Conservation (phyloP, 2,113 vertebrate species). For the Solea solea region DNA sequence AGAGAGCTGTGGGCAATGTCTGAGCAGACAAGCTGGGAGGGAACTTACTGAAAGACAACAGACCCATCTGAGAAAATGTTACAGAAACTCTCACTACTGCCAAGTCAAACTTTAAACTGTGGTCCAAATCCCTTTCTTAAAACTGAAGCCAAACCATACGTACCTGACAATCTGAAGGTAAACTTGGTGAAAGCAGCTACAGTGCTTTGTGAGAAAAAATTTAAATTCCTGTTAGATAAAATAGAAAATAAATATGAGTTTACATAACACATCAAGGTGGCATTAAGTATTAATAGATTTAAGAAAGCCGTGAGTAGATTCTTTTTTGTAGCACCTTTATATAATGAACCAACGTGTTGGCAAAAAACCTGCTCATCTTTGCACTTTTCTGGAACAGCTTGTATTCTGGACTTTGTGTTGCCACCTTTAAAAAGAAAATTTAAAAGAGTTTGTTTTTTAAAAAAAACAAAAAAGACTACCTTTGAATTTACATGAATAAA, state of each 20-base stretch:
- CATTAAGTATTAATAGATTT: background rate
- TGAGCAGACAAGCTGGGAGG: slow-evolving; percentile 86
- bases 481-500: slow-evolving; percentile 9
- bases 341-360: slow-evolving; percentile 94
- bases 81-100: background rate
- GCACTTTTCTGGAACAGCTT: slow-evolving; percentile 92
- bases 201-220: slow-evolving; percentile 84
- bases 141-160: background rate
- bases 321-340: slow-evolving; percentile 87
- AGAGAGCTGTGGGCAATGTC: slow-evolving; percentile 73
- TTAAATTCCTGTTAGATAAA: slow-evolving; percentile 87
- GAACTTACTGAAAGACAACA: slow-evolving; percentile 83
- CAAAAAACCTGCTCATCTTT: slow-evolving; percentile 95
- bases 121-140: background rate
- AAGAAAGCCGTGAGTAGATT: background rate
- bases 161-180: slow-evolving; percentile 93
- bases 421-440: slow-evolving; percentile 77
- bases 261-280: background rate
- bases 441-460: slow-evolving; percentile 23
- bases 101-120: background rate
- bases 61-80: background rate
- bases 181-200: slow-evolving; percentile 83
- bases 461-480: slow-evolving; percentile 12
- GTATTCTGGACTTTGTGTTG: slow-evolving; percentile 80
- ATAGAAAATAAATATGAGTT: background rate